Conservation (phyloP, 1,140 invertebrate species). For the Theocolax elegans region DNA sequence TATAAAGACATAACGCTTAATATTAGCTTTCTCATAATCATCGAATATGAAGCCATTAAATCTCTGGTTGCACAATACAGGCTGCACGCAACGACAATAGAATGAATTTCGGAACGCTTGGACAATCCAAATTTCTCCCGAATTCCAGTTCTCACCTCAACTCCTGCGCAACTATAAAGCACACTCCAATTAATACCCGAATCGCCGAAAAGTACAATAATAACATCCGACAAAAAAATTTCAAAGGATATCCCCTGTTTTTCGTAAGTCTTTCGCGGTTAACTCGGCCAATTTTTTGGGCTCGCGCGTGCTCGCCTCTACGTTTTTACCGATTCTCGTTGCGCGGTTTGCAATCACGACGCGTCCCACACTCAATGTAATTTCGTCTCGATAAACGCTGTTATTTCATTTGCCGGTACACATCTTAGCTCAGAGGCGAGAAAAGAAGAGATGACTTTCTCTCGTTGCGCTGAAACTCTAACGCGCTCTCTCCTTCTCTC, state of each 20-base stretch:
- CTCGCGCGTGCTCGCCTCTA: too few relatives aligned
- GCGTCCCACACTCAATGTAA: conserved; percentile 43
- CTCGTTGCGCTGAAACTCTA: too few relatives aligned
- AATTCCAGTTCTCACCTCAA: conserved; percentile 27
- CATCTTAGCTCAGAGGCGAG: not conserved
- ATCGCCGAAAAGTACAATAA: too few relatives aligned
- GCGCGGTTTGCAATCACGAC: conserved; percentile 45
- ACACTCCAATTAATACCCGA: too few relatives aligned
- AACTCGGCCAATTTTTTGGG: conserved; percentile 17
- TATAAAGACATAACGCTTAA: too few relatives aligned
- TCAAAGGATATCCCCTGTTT: too few relatives aligned
- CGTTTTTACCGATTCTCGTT: conserved; percentile 44
- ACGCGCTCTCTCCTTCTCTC: not conserved
- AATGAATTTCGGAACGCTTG: not conserved
- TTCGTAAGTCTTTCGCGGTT: too few relatives aligned
- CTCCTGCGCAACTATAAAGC: too few relatives aligned
- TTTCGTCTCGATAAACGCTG: conserved; percentile 49
- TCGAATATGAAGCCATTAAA: conserved; percentile 1
- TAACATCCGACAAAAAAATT: too few relatives aligned
- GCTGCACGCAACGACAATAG: not conserved
- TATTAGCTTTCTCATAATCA: too few relatives aligned
- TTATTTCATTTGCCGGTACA: conserved; percentile 28
- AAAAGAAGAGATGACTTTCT: not conserved
- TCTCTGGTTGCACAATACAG: not conserved
- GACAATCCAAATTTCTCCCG: conserved; percentile 17